Evolutionary conservation across 2,888 invertebrate genomes (phyloP), one percentile per base, ranked within the genome.

Genomic region (Lucinisca nassula): DNA sequence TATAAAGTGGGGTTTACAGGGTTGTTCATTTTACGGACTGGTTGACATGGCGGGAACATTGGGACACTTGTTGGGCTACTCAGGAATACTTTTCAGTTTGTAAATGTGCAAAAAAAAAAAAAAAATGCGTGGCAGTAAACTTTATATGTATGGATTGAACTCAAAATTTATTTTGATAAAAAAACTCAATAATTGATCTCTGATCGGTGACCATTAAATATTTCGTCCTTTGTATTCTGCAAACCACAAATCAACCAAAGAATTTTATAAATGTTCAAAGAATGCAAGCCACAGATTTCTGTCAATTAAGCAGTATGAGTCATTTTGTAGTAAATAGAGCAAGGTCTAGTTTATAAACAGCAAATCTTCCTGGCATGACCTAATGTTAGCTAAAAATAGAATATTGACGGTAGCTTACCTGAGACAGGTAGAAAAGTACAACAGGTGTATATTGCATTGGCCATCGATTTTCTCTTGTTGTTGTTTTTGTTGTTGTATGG

Each of bases 371-470:
- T n/a, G 35, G 73, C 38, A 73, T 88, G 85, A 85, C 76, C 77
- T 88, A 85, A 88, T 85, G 79, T 85, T 88, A 78, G 67, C 88
- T 88, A 85, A 78, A 83, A 80, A 85, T 88, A 88, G 79, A 80
- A 30, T 12, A 67, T 24, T 79, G 27, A 58, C 24, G 58, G 58
- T 51, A 51, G 21, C 8, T 51, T 61, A 61, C 55, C 55, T 55
- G 55, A 4, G 21, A 55, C 61, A 61, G 61, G 30, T 61, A n/a
- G 30, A 61, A 61, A 61, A 6, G 24, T 14, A 61, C 61, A 24
- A 61, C 61, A 61, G 61, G 17, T 30, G 67, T 67, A 21, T 67
- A 67, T 67, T 67, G 67, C 35, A 3, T 67, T 61, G 61, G 8
- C 21, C 8, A 45, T 45, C 45, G 45, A 45, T 45, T 45, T 45